A percentile compares a stretch with the other conserved stretches of the same genome.
Evolutionary conservation across 2,888 invertebrate genomes (phyloP).

Genomic region (Caenorhabditis drosophilae): DNA sequence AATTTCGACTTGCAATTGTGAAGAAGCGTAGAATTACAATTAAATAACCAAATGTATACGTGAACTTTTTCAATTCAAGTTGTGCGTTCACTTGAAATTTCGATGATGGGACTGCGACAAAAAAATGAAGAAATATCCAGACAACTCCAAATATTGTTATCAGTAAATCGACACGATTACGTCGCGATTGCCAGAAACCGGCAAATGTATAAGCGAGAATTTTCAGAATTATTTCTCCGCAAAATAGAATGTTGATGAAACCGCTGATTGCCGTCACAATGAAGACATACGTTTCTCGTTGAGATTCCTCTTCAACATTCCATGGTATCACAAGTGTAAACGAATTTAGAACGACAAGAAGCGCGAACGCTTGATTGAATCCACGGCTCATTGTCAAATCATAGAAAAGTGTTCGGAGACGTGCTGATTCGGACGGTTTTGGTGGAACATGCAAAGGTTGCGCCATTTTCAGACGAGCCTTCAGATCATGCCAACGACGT

Average conservation of each 20-base stretch:
- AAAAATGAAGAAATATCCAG: constrained; percentile 84
- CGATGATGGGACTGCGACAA: constrained; percentile 58
- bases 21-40: constrained; percentile 97
- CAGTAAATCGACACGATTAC: constrained; percentile 95
- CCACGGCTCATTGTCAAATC: constrained; percentile 95
- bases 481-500: constrained; percentile 97
- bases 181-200: constrained; percentile 96
- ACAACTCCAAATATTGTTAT: constrained; percentile 89
- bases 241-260: constrained; percentile 87
- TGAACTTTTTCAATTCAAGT: constrained; percentile 78
- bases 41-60: constrained; percentile 95
- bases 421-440: constrained; percentile 76
- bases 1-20: constrained; percentile 86
- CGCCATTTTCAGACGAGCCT: constrained; percentile 96
- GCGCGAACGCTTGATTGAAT: constrained; percentile 88
- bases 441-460: constrained; percentile 97
- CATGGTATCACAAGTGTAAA: constrained; percentile 76
- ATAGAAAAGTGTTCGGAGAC: constrained; percentile 90
- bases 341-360: constrained; percentile 91
- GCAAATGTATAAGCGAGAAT: constrained; percentile 95
- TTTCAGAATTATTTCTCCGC: constrained; percentile 95
- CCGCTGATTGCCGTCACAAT: constrained; percentile 85
- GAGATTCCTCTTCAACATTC: constrained; percentile 74
- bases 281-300: constrained; percentile 74
- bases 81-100: constrained; percentile 35